Base-by-base conservation (phyloP, 2,797 vertebrate genomes). In the Gadopsis bispinosus region DNA sequence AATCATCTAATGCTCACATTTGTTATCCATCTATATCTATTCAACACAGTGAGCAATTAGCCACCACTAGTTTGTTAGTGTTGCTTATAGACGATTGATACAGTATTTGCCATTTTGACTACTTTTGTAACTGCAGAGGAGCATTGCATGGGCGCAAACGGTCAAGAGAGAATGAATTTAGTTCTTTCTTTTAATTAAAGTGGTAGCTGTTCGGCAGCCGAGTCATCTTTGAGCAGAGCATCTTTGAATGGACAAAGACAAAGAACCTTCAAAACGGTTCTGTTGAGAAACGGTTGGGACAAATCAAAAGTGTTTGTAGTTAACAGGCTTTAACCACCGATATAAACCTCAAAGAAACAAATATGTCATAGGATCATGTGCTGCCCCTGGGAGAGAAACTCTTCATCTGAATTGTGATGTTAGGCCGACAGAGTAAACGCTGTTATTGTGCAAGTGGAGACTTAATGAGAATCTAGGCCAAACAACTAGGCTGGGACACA, bases 391-490 rank as follows among this genome's bases (percentile, higher is more conserved):
- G 64, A 61, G 58, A 63, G 37, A 64, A 65, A 63, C 11, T 60
- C 33, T 19, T 67, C 35, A 66, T 71, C 69, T 22, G 45, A 70
- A 75, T 39, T 43, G 77, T 53, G 68, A 61, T 54, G 29, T 64
- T 6, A 37, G 69, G 43, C 62, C 26, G 29, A 54, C 58, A 19
- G 59, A 83, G 67, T 64, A 53, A 89, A 80, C 47, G 35, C 64
- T 47, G 75, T 64, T 45, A 58, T 69, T 17, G 16, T 75, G 53
- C 50, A 72, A 66, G 71, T 56, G 78, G 54, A 85, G 61, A 83
- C 73, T 77, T 50, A 61, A 79, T 69, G 71, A 84, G 76, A 87
- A 85, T 82, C 45, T 81, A 72, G 87, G 81, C 82, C 84, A 85
- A 72, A 88, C 63, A 79, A 82, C 41, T 19, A 69, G 82, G 71